Evolutionary conservation across 2,797 vertebrate species (phyloP), one percentile per base, ranked within the genome.

Genomic region (Gorsachius magnificus): DNA sequence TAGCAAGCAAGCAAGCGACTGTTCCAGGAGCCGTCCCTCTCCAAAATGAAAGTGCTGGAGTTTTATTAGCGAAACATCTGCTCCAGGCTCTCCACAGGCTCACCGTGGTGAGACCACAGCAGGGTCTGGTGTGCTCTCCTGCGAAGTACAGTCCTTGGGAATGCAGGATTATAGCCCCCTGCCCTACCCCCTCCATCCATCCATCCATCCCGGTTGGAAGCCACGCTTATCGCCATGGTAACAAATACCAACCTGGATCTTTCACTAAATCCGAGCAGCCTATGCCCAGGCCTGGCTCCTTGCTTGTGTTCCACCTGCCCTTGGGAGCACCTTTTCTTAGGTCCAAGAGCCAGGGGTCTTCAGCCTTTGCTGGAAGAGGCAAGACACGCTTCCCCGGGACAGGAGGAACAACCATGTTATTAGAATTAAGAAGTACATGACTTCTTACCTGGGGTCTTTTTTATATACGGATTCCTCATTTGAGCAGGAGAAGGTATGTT

Each of bases 321-420:
- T 8, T 12, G 43, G 60, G 33, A 65, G 9, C 24, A 12, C 7
- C 33, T 65, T 51, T 29, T 8, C 76, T 69, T 18, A 31, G 25
- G 9, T 35, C 22, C 20, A 45, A 75, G 50, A 75, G 28, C 15
- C 28, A 28, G 9, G 14, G 13, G 1, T 51, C 41, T 61, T 38
- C 41, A 64, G 21, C 25, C 41, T 54, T 26, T 45, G 16, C 0
- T 79, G 54, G 57, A 78, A 87, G 13, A 60, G 20, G 41, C 31
- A 68, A 48, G 10, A 45, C 9, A 41, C 20, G 3, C 6, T 56
- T 41, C 29, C 16, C 8, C 0, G 0, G 29, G 25, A 64, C 12
- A 33, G 41, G 20, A 69, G 28, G 36, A 41, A 84, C 33, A 80
- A 31, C 1, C 2, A 5, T 17, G 14, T 48, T 66, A 9, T 4